These are phyloP conservation scores for Cydia amplana DNA, from an alignment of 1,140 invertebrate species.

Conservation along the genomic window DNA sequence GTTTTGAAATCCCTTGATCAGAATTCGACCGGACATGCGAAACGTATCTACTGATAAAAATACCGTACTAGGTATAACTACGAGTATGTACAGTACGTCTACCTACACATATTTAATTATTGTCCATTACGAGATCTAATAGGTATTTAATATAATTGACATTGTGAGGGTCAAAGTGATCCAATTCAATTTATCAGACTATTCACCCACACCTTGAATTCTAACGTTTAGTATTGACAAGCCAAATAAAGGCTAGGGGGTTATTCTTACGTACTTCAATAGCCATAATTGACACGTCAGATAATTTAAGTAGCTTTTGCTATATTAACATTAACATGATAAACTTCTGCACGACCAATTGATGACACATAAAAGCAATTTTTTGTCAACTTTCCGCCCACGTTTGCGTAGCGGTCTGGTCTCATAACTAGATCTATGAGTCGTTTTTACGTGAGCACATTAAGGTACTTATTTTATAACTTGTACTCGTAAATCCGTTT, in stretches of 20 bases:
- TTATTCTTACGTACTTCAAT: background rate
- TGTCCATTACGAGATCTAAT: conserved; percentile 34
- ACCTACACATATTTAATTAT: background rate
- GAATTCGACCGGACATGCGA: no score
- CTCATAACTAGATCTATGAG: background rate
- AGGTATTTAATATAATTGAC: conserved; percentile 28
- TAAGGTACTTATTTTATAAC: background rate
- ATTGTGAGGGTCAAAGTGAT: background rate
- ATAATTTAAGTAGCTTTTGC: no score
- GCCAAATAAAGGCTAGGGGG: background rate
- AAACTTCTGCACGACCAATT: background rate
- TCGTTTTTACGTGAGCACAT: background rate
- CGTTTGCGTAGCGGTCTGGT: background rate
- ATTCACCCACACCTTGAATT: background rate
- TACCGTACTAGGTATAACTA: no score
- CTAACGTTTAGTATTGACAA: background rate
- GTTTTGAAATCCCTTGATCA: no score
- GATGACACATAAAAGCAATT: background rate
- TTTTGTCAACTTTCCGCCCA: conserved; percentile 8
- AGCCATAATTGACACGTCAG: background rate
- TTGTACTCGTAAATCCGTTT: background rate
- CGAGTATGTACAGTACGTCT: no score
- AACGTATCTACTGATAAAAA: no score
- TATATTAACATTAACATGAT: background rate
- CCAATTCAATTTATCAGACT: background rate